phyloP scores from a whole-genome alignment of 2,797 vertebrate genomes.

The Pangasius macronema region DNA sequence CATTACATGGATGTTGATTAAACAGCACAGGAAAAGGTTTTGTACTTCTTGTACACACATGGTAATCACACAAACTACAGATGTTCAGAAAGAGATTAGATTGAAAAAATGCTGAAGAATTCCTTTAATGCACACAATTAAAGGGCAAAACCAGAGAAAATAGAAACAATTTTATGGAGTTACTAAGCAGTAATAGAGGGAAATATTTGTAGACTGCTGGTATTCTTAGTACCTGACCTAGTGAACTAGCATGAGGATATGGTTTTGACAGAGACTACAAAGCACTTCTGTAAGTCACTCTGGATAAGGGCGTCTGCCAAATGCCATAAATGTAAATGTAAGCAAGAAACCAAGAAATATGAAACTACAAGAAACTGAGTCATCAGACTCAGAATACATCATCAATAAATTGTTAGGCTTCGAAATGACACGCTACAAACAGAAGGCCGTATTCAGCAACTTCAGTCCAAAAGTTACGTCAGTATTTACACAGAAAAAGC shows the following conservation, averaged over 20 bases:
- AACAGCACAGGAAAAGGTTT: not conserved
- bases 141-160: not conserved
- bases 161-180: not conserved
- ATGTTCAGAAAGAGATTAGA: not conserved
- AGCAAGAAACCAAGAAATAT: not conserved
- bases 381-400: slow-evolving; percentile 1
- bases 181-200: not conserved
- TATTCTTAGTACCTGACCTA: not conserved
- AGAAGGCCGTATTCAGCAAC: not conserved
- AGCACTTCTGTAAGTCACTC: not conserved
- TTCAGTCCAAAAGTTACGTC: not conserved
- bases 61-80: not conserved
- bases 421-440: slow-evolving; percentile 10
- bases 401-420: not conserved
- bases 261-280: not conserved
- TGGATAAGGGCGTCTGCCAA: not conserved
- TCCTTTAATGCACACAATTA: not conserved
- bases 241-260: not conserved
- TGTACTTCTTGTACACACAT: not conserved
- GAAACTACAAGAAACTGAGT: not conserved
- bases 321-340: not conserved
- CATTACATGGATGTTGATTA: not conserved
- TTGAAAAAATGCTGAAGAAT: not conserved
- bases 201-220: not conserved
- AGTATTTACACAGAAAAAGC: not conserved